These are phyloP conservation scores for Lontra canadensis DNA, from an alignment of 2,113 vertebrate species.

Conservation along the genomic window DNA sequence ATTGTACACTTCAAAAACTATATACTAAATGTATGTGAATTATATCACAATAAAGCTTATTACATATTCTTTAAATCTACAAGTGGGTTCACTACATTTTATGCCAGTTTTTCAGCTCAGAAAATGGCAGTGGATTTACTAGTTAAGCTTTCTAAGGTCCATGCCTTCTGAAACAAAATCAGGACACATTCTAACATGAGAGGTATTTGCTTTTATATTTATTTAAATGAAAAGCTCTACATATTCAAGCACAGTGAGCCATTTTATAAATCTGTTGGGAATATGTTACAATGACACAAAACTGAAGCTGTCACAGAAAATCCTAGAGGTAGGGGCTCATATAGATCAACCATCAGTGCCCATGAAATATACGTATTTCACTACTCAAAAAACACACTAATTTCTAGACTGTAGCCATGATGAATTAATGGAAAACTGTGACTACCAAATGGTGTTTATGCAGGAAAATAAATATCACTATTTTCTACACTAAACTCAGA, in stretches of 20 bases:
- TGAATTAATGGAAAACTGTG: conserved; percentile 54
- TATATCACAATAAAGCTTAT: conserved; percentile 40
- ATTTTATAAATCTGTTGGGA: background rate
- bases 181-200: background rate
- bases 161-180: background rate
- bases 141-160: background rate
- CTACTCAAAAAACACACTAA: conserved; percentile 43
- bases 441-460: background rate
- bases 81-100: background rate
- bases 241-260: background rate
- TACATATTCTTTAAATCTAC: background rate
- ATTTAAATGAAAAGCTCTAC: conserved; percentile 28
- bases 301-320: conserved; percentile 16
- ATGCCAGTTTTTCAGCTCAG: background rate
- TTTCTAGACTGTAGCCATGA: conserved; percentile 44
- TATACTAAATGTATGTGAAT: background rate
- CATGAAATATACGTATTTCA: conserved; percentile 29
- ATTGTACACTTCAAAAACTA: background rate
- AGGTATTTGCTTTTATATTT: background rate
- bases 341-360: background rate
- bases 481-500: conserved; percentile 32
- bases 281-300: background rate
- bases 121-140: background rate
- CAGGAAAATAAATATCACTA: conserved; percentile 30
- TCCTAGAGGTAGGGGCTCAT: background rate